Evolutionary conservation across 1,140 invertebrate genomes (phyloP).

Genomic region (Chironomus striatipennis): DNA sequence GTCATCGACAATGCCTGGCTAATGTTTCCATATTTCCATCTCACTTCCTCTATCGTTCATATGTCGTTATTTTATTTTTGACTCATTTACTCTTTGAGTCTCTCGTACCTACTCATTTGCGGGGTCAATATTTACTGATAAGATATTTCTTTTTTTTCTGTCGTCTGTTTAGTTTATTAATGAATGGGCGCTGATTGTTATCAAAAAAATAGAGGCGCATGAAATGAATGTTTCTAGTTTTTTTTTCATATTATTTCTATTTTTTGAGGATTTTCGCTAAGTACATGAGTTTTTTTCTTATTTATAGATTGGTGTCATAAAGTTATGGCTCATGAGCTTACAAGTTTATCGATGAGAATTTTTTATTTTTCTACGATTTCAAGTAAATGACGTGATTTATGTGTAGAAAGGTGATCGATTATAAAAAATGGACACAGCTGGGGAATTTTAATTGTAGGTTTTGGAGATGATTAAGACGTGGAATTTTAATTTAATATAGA

Average conservation of each 20-base stretch:
- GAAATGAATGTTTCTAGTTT: not conserved
- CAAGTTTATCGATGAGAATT: no score
- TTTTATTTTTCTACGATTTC: no score
- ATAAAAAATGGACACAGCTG: no score
- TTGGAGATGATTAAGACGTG: no score
- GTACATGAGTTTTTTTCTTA: not conserved
- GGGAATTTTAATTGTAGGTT: no score
- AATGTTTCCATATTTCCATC: no score
- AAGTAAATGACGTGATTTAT: no score
- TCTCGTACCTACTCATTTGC: not conserved
- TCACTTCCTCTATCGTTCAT: no score
- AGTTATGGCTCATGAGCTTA: not conserved
- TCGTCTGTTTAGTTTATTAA: slow-evolving; percentile 16
- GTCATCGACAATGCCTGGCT: not conserved
- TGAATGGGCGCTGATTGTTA: slow-evolving; percentile 17
- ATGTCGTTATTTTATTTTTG: no score
- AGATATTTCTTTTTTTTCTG: not conserved
- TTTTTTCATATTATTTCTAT: not conserved
- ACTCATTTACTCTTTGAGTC: not conserved
- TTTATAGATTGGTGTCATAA: not conserved
- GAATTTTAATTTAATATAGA: no score
- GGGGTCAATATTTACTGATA: slow-evolving; percentile 18
- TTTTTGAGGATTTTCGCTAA: not conserved
- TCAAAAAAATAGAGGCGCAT: not conserved
- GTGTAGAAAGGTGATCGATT: no score